Percentiles rank a stretch among this genome's conserved stretches.
Conservation (phyloP, 1,140 invertebrate species). For the Caenorhabditis briggsae region DNA sequence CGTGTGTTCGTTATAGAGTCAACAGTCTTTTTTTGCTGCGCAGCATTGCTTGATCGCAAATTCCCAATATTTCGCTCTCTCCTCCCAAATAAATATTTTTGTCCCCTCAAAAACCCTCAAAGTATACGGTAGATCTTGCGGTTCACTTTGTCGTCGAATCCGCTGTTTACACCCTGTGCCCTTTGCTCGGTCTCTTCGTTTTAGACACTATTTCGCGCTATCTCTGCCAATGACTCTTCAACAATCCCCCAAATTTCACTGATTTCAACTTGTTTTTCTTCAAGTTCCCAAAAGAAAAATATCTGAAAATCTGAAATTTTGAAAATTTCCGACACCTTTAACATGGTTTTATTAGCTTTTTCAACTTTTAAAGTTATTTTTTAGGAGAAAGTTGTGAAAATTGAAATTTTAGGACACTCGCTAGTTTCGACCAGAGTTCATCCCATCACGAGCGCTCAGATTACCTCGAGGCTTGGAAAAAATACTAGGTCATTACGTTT, state of each 20-base stretch:
- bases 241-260: slow-evolving; percentile 7
- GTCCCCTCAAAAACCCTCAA: no score
- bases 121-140: neutral
- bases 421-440: neutral
- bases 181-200: slow-evolving; percentile 24
- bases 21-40: no score
- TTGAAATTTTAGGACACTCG: slow-evolving; percentile 1
- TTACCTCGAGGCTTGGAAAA: neutral
- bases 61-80: no score
- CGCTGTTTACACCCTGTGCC: slow-evolving; percentile 15
- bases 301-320: neutral
- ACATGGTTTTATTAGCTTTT: no score
- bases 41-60: no score
- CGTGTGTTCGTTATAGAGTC: no score
- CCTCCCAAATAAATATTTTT: no score
- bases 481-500: neutral
- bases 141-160: slow-evolving; percentile 23
- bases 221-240: neutral
- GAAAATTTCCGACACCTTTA: neutral
- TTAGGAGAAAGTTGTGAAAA: neutral
- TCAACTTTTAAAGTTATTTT: neutral
- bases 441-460: slow-evolving; percentile 1
- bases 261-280: slow-evolving; percentile 27
- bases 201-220: neutral
- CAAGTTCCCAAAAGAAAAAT: neutral